Evolutionary conservation across 2,888 invertebrate species (phyloP).

Genomic region (Drosophila lacicola): DNA sequence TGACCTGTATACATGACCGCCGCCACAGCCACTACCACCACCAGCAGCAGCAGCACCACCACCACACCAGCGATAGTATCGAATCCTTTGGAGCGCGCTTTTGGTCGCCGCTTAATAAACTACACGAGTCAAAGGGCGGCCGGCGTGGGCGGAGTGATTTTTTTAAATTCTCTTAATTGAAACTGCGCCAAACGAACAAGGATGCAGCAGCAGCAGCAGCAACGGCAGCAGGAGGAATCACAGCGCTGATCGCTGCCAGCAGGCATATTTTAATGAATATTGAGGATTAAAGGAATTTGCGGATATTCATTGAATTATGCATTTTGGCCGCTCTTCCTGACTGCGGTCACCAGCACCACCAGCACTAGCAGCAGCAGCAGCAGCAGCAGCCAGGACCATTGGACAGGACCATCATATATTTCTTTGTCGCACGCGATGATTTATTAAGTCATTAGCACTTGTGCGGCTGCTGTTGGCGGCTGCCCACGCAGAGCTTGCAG

Average conservation of each 20-base stretch:
- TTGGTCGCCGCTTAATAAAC: conserved; percentile 67
- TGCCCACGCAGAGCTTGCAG: conserved; percentile 58
- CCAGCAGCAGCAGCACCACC: conserved; percentile 14
- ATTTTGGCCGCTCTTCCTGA: conserved; percentile 74
- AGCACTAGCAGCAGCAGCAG: conserved; percentile 26
- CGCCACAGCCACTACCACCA: conserved; percentile 20
- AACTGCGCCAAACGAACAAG: conserved; percentile 54
- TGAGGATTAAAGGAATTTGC: conserved; percentile 85
- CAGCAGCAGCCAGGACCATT: conserved; percentile 19
- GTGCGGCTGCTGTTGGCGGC: conserved; percentile 71
- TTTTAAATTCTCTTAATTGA: conserved; percentile 84
- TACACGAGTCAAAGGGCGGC: conserved; percentile 42
- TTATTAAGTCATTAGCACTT: conserved; percentile 84
- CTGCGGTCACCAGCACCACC: conserved; percentile 45
- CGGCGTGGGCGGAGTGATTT: conserved; percentile 41
- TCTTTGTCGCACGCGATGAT: conserved; percentile 82
- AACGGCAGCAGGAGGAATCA: conserved; percentile 49
- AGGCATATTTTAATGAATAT: conserved; percentile 84
- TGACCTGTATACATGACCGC: conserved; percentile 67
- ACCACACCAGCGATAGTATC: conserved; percentile 27
- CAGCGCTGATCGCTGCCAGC: conserved; percentile 45
- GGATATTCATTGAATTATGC: conserved; percentile 85
- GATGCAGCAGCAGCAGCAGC: conserved; percentile 18
- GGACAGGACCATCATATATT: conserved; percentile 68
- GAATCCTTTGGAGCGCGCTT: conserved; percentile 40